Evolutionary conservation across 64 coral and sea anemone genomes (phyloP).

Genomic region (Trachythela sp.): DNA sequence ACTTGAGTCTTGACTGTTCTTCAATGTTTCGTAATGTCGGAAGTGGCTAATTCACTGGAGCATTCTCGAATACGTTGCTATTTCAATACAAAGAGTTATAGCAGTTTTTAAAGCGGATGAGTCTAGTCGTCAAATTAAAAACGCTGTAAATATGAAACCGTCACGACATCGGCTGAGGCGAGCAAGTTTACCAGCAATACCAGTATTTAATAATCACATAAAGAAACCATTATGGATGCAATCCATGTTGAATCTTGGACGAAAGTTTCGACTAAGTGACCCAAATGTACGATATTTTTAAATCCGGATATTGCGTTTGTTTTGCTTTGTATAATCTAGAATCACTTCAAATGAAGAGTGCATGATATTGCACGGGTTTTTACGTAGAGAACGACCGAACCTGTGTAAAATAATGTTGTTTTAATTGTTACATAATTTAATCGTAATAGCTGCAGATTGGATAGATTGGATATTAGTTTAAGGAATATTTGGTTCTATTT

Average conservation of each 20-base stretch:
- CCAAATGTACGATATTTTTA: neutral
- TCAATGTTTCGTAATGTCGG: neutral
- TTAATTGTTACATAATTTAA: too few relatives aligned
- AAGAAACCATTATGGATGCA: slow-evolving; percentile 1
- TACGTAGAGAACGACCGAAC: neutral
- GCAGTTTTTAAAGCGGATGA: neutral
- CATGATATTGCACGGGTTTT: neutral
- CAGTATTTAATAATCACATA: neutral
- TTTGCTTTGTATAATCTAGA: neutral
- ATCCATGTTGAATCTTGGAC: neutral
- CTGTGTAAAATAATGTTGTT: too few relatives aligned
- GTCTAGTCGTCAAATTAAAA: neutral
- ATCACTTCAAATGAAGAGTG: neutral
- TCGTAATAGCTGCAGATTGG: too few relatives aligned
- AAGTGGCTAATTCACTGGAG: neutral
- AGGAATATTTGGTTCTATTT: too few relatives aligned
- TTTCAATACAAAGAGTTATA: neutral
- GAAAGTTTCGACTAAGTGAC: neutral
- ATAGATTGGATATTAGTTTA: too few relatives aligned
- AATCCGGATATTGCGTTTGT: neutral
- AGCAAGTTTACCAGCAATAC: neutral
- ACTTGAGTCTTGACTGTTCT: too few relatives aligned
- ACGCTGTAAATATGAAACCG: neutral
- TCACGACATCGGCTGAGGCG: neutral
- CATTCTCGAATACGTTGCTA: neutral